Percentiles rank a stretch among this genome's conserved stretches.
Conservation (phyloP, 1,140 invertebrate genomes). For the Saccostrea glomerata region DNA sequence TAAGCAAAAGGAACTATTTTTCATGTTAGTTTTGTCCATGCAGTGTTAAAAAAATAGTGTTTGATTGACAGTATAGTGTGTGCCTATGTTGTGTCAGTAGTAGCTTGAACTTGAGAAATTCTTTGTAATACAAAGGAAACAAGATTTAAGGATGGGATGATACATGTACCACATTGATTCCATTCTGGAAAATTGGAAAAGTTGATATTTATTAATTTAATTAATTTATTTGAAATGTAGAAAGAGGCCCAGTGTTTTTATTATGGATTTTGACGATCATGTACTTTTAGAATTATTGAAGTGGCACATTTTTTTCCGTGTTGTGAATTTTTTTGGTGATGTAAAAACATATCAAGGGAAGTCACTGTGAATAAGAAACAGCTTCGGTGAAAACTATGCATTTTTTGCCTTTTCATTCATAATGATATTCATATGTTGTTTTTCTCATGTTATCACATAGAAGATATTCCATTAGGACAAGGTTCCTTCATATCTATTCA, state of each 20-base stretch:
- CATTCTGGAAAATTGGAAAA: not conserved
- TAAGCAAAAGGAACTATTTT: not conserved
- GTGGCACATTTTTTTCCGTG: conserved; percentile 1
- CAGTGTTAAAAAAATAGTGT: conserved; percentile 5
- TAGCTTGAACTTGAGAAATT: not conserved
- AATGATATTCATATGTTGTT: not conserved
- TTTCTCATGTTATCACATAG: not conserved
- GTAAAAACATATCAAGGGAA: conserved; percentile 12
- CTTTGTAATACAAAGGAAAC: not conserved
- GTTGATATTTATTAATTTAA: not conserved
- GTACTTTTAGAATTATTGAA: not conserved
- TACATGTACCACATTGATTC: not conserved
- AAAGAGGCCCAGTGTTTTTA: not conserved
- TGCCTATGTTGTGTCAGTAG: not conserved
- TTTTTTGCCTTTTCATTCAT: not conserved
- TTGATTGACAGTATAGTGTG: not conserved
- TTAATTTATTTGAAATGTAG: not conserved
- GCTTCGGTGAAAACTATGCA: not conserved
- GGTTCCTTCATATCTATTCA: not conserved
- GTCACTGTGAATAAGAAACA: not conserved
- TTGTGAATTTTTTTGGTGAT: not conserved
- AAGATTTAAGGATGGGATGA: not conserved
- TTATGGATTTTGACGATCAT: not conserved
- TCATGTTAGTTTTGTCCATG: not conserved
- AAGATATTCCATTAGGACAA: conserved; percentile 11